Conservation (phyloP, 2,797 vertebrate genomes). For the Hippocampus kuda region DNA sequence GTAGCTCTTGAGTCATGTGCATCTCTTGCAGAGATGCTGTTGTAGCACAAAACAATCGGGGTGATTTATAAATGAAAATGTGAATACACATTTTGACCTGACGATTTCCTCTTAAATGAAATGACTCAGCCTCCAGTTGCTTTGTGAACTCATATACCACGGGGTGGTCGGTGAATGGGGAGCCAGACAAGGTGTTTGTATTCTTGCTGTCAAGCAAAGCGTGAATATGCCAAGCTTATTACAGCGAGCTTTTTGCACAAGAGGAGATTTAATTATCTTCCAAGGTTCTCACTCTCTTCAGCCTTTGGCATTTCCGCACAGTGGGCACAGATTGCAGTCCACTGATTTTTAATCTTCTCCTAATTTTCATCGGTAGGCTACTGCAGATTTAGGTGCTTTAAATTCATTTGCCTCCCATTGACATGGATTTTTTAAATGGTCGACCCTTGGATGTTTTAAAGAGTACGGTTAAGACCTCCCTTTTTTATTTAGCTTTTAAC, state of each 20-base stretch:
- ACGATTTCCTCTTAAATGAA: background rate
- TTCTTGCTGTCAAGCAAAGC: background rate
- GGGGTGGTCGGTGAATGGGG: background rate
- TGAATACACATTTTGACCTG: background rate
- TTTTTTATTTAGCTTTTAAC: no score
- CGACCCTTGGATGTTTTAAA: background rate
- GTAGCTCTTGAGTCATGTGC: background rate
- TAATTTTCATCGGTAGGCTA: constrained; percentile 36
- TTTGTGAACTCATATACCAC: background rate
- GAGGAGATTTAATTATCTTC: constrained; percentile 31
- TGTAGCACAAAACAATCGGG: background rate
- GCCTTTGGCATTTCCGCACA: constrained; percentile 42
- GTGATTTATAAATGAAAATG: background rate
- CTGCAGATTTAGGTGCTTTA: constrained; percentile 9
- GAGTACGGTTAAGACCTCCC: no score
- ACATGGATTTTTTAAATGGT: constrained; percentile 1
- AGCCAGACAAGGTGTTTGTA: background rate
- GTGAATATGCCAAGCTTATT: constrained; percentile 38
- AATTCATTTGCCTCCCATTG: background rate
- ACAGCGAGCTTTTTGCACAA: constrained; percentile 31
- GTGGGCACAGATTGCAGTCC: constrained; percentile 41
- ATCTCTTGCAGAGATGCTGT: background rate
- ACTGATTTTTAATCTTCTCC: constrained; percentile 49
- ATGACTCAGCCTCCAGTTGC: background rate
- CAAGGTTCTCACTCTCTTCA: constrained; percentile 20